These are phyloP conservation scores for Poecilia velifera DNA, from an alignment of 2,797 vertebrate species.

Conservation along the genomic window DNA sequence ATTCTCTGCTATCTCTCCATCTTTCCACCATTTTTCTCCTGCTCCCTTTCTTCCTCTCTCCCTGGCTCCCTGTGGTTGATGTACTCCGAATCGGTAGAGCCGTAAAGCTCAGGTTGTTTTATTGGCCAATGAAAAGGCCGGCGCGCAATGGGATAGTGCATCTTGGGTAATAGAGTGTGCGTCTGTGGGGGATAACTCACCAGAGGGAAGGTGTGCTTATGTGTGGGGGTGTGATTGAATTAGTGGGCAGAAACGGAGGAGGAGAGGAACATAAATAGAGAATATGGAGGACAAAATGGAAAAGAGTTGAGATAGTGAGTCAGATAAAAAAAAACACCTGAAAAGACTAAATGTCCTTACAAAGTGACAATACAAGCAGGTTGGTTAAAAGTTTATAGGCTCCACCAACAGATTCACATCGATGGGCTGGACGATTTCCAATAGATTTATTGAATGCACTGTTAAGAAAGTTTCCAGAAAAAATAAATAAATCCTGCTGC, in stretches of 20 bases:
- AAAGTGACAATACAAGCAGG: background rate
- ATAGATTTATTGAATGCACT: background rate
- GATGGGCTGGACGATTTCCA: background rate
- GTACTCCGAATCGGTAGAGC: constrained; percentile 61
- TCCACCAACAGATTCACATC: background rate
- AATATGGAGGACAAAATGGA: background rate
- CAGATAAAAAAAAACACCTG: background rate
- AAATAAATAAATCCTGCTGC: background rate
- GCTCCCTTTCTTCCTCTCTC: background rate
- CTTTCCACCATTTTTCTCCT: constrained; percentile 14
- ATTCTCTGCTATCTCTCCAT: constrained; percentile 6
- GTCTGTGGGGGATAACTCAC: constrained; percentile 59
- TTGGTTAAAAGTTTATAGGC: background rate
- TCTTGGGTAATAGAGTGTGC: constrained; percentile 73
- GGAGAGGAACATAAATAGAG: constrained; percentile 3
- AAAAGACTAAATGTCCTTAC: background rate
- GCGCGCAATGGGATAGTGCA: constrained; percentile 58
- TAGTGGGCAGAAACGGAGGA: constrained; percentile 12
- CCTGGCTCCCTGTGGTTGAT: constrained; percentile 54
- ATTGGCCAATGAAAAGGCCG: constrained; percentile 76
- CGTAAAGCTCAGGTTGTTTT: constrained; percentile 76
- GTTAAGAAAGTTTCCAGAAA: background rate
- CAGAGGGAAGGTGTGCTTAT: constrained; percentile 25
- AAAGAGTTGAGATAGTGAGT: background rate
- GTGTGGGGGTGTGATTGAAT: constrained; percentile 44